Base-by-base conservation (phyloP, 1,140 invertebrate species). In the Wiebesia pumilae region DNA sequence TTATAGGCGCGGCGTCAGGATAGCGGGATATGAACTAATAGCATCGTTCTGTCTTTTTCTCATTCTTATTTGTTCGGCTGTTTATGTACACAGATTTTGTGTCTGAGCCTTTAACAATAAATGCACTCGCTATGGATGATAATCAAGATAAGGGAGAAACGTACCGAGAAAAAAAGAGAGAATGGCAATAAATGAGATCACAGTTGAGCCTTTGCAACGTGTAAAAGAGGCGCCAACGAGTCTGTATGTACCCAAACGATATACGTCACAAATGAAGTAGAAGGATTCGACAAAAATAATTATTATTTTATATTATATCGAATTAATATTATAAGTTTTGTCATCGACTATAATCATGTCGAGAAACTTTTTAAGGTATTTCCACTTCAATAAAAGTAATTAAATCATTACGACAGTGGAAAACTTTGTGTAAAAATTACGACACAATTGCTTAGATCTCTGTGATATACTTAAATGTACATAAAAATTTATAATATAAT, bases 1-100 rank as follows among this genome's bases (percentile, higher is more conserved):
- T 85, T 85, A 85, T 85, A 85, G 65, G 40, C 24, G 77, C 7
- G 54, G 19, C 47, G 54, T 78, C 47, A 33, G 51, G 62, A 40
- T 51, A 30, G 30, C 12, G 24, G 12, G 24, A 35, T 27, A 30
- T 33, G 27, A 54, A 79, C 67, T 78, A 79, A 75, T 67, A n/a
- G n/a, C 30, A 27, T 71, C 40, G 16, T 16, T 71, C 81, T 24
- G 1, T 75, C 43, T 65, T 19, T 75, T 38, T 84, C 71, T 77
- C 35, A 30, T 43, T 67, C n/a, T 47, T 73, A 21, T 69, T 79
- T 69, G 21, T 19, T 78, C 38, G 51, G 6, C 51, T 83, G 19
- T 65, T 75, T 84, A 33, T 67, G n/a, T 21, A 30, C n/a, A 67
- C 54, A 78, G 16, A 47, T 19, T 40, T 33, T 19, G 12, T 33